Percentiles rank a stretch among this genome's conserved stretches.
Conservation (phyloP, 2,113 vertebrate species). For the Callipepla californica region DNA sequence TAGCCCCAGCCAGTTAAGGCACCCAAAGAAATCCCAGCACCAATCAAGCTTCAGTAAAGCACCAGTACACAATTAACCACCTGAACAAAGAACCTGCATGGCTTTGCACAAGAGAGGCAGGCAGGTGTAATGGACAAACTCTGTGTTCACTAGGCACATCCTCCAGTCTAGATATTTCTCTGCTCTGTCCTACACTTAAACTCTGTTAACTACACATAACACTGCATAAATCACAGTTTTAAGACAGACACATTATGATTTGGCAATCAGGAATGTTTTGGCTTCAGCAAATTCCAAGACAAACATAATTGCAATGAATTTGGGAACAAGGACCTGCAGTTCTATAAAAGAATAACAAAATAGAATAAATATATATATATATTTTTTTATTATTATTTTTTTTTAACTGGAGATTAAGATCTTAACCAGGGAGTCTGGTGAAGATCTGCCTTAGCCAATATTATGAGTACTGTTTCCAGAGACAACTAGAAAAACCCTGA, state of each 20-base stretch:
- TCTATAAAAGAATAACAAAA: background rate
- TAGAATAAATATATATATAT: background rate
- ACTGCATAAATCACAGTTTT: background rate
- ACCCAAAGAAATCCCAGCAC: background rate
- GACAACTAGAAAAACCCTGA: background rate
- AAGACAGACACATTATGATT: conserved; percentile 19
- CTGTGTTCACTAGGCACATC: background rate
- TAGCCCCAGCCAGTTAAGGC: background rate
- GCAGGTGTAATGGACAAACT: background rate
- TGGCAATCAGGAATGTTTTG: background rate
- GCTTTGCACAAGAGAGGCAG: background rate
- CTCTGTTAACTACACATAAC: background rate
- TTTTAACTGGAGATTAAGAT: background rate
- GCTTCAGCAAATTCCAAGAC: conserved; percentile 20
- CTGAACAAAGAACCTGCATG: background rate
- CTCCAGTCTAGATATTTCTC: background rate
- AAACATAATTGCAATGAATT: background rate
- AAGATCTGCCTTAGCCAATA: background rate
- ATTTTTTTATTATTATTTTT: background rate
- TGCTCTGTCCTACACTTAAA: background rate
- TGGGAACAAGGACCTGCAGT: background rate
- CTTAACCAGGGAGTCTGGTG: background rate
- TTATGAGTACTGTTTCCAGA: background rate
- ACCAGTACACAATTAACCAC: background rate
- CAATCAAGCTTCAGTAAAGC: background rate